Base-by-base conservation (phyloP, 2,113 vertebrate species). In the Solea senegalensis region DNA sequence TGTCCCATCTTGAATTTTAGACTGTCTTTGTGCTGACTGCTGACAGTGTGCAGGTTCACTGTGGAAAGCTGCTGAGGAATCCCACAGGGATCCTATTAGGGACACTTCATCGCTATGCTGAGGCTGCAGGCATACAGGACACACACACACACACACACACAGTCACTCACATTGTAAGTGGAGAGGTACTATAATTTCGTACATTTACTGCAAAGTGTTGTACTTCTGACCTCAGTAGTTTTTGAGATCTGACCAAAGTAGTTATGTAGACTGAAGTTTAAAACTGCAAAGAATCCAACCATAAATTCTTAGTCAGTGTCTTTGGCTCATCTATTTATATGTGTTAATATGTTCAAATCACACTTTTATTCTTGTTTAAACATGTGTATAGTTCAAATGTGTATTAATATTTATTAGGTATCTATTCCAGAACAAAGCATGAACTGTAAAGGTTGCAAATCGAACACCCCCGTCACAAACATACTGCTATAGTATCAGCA, bases 11-110 rank as follows among this genome's bases (percentile, higher is more conserved):
- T 75, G 63, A 64, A 64, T 80, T 84, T 83, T 69, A 67, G 78
- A 68, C 55, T 0, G 15, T 54, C 65, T 75, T 63, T 81, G 85
- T 40, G 69, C 71, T 81, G 69, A 84, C 65, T 84, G 86, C 82
- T 89, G 84, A 87, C 73, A 69, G 75, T 59, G 44, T 73, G 72
- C 79, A 82, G 74, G 71, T 63, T 82, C 5, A 1, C 39, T 9
- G 55, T 60, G 60, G 77, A 81, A 76, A 80, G 79, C 74, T 85
- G 75, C 78, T 69, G 83, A 88, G 77, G 79, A 88, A 77, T 85
- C 86, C 86, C 79, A 83, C 81, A 85, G 86, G 86, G 88, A 88
- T 80, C 82, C 80, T 88, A 90, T 90, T 90, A 86, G 74, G 82
- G 78, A 76, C 82, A 87, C 77, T 87, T 84, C 82, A 79, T 71